These are phyloP conservation scores for Eristalinus sepulchralis DNA, from an alignment of 2,888 invertebrate genomes.

Conservation along the genomic window DNA sequence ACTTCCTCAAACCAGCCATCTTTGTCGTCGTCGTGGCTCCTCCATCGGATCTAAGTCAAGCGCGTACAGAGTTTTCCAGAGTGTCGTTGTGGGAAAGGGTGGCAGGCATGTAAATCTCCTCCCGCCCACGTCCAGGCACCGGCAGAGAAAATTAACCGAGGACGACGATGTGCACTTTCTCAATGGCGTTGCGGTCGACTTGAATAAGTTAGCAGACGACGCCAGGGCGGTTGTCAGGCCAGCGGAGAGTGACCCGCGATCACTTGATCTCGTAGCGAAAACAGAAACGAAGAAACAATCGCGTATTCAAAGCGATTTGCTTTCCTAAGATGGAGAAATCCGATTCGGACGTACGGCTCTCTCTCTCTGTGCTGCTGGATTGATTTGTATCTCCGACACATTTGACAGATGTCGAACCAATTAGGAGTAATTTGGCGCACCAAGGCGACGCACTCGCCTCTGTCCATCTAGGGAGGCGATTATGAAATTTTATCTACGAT, in stretches of 20 bases:
- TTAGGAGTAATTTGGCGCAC: slow-evolving; percentile 45
- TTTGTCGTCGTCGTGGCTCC: neutral
- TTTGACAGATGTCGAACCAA: slow-evolving; percentile 33
- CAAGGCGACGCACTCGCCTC: slow-evolving; percentile 23
- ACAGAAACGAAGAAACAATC: neutral
- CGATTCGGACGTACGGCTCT: neutral
- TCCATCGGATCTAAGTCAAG: slow-evolving; percentile 10
- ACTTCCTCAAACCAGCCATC: slow-evolving; percentile 27
- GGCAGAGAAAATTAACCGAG: slow-evolving; percentile 4
- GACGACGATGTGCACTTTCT: slow-evolving; percentile 58
- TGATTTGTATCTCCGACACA: slow-evolving; percentile 33
- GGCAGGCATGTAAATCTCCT: neutral
- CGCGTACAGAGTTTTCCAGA: neutral
- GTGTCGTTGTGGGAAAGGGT: slow-evolving; percentile 42
- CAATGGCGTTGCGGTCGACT: slow-evolving; percentile 16
- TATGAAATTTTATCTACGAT: slow-evolving; percentile 42
- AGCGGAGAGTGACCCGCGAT: slow-evolving; percentile 49
- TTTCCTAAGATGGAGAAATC: slow-evolving; percentile 49
- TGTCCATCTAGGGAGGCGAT: slow-evolving; percentile 51
- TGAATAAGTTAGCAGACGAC: slow-evolving; percentile 58
- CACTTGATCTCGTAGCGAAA: slow-evolving; percentile 25
- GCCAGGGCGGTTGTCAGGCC: slow-evolving; percentile 20
- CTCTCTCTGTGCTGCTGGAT: slow-evolving; percentile 33
- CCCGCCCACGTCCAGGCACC: slow-evolving; percentile 42
- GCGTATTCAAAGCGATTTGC: slow-evolving; percentile 45